Base-by-base conservation (phyloP, 2,888 invertebrate genomes). In the Pterostichus madidus region DNA sequence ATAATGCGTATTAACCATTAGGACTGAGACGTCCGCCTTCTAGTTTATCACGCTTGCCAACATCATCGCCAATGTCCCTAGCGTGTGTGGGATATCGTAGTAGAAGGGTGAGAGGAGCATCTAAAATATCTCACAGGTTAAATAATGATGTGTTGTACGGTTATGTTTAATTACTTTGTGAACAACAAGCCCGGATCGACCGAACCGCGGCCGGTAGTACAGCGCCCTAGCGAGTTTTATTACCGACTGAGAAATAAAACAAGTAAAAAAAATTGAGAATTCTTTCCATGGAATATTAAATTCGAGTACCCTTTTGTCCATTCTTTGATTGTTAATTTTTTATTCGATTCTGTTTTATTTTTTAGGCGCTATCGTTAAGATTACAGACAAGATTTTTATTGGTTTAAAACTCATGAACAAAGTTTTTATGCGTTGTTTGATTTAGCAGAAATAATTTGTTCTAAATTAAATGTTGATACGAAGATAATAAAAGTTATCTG, bases 41-140 rank as follows among this genome's bases (percentile, higher is more conserved):
- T 87, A 87, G 88, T 89, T 89, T 88, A 88, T 89, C 89, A 89
- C 59, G 78, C 56, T 78, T 78, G 78, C 78, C 78, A 78, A 78
- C 78, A 78, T 78, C 78, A 78, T 59, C 78, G 56, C 59, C 53
- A 78, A 78, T 44, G 59, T 78, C 78, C 59, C 78, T 44, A 78
- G n/a, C 39, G 11, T 24, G 24, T 49, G 49, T 49, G 24, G 24
- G 46, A 73, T 24, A 73, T 39, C 39, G 39, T 10, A 10, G 8
- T 6, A 31, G 32, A 13, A 24, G n/a, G 73, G 32, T 11, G 35
- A 2, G 44, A 8, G 13, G 35, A 44, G 17, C 59, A 15, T 32
- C 56, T 44, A 59, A 78, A 59, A 56, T 39, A 56, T 59, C 78
- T 59, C 79, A 64, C 79, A 61, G 64, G 64, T 64, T 79, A 79